Base-by-base conservation (phyloP, 2,113 vertebrate genomes). In the Artemisiospiza belli region DNA sequence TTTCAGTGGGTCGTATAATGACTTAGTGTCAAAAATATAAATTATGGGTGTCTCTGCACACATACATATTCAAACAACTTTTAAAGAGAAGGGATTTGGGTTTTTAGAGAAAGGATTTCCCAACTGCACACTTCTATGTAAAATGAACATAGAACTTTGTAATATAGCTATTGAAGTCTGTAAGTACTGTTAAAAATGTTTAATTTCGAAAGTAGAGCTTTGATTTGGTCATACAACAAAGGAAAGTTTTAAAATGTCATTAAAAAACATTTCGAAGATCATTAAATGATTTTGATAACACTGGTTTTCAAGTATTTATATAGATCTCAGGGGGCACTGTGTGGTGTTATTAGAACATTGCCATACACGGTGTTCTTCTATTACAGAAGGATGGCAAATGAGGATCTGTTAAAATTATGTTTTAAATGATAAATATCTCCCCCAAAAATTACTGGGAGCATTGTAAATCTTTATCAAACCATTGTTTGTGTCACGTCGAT, bases 11-110 rank as follows among this genome's bases (percentile, higher is more conserved):
- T 93, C 3, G 9, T 96, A 80, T 96, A 97, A 96, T 97, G 84
- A 94, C 93, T 97, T 55, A 52, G 70, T 97, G 95, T 96, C 96
- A 97, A 69, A 98, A 95, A 94, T 89, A 95, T 90, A 92, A 97
- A 96, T 97, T 96, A 94, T 95, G 73, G 52, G 97, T 94, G 49
- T 84, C 57, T 90, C 83, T 90, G 83, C 78, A 80, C 61, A 31
- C 92, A 96, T 95, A 97, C 97, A 92, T 96, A 63, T 95, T 95
- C 80, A 95, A 95, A 59, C 44, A 94, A 93, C 70, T 97, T 97
- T 93, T 95, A 92, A 95, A 94, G 80, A 96, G 77, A 95, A 78
- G 64, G 76, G 51, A 85, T 97, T 97, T 93, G 85, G 79, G 88
- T 90, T 93, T 95, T 62, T 92, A 86, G 74, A 90, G 83, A 51